These are phyloP conservation scores for Notolabrus celidotus DNA, from an alignment of 2,797 vertebrate genomes.

Conservation along the genomic window DNA sequence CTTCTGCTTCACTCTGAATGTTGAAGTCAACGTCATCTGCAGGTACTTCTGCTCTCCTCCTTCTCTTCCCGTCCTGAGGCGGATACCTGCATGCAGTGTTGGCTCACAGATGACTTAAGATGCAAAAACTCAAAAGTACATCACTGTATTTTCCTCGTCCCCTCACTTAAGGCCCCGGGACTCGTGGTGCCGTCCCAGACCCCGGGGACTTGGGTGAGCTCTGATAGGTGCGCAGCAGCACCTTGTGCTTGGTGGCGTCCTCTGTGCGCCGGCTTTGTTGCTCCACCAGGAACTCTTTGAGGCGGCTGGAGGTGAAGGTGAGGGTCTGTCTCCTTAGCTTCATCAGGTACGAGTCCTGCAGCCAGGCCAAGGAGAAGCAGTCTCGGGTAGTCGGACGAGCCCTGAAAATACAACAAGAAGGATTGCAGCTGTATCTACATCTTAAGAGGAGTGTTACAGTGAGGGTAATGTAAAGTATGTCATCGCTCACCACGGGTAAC, in stretches of 20 bases:
- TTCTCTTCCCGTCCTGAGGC: neutral
- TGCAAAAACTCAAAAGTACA: neutral
- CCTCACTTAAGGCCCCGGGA: constrained; percentile 76
- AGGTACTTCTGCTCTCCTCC: neutral
- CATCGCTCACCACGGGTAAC: constrained; percentile 91
- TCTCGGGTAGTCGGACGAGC: constrained; percentile 92
- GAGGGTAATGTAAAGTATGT: neutral
- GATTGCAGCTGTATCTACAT: too few species aligned
- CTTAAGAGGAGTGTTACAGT: neutral
- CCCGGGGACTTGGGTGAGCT: constrained; percentile 72
- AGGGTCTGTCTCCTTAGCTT: constrained; percentile 95
- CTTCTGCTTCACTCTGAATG: too few species aligned
- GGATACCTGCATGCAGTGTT: constrained; percentile 19
- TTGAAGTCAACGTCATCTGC: neutral
- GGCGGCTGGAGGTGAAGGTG: constrained; percentile 92
- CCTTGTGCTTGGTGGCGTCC: constrained; percentile 92
- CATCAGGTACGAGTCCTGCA: constrained; percentile 98
- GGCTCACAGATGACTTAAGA: constrained; percentile 25
- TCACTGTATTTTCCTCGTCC: neutral
- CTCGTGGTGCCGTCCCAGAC: constrained; percentile 67
- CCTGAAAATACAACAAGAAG: constrained; percentile 75
- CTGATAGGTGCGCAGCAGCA: constrained; percentile 95
- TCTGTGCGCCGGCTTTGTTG: constrained; percentile 88
- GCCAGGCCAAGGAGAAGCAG: constrained; percentile 93
- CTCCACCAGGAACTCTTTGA: constrained; percentile 95